phyloP scores from a whole-genome alignment of 2,888 invertebrate species.

The Hipparchia sbordonii region DNA sequence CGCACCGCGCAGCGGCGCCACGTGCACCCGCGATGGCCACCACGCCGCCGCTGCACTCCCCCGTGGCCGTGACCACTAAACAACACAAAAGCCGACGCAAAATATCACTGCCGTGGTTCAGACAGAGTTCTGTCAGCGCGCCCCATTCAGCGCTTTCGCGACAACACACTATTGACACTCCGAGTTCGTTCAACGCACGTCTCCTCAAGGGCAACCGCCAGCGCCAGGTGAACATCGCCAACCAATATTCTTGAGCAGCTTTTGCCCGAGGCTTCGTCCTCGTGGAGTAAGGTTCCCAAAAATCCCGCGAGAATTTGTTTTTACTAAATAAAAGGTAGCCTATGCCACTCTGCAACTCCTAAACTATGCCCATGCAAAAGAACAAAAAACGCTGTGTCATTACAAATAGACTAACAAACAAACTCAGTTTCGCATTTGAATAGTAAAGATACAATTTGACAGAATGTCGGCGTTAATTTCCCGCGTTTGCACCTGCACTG shows the following conservation, averaged over 20 bases:
- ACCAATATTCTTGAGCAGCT: slow-evolving; percentile 13
- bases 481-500: slow-evolving; percentile 20
- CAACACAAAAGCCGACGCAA: slow-evolving; percentile 90
- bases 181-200: slow-evolving; percentile 91
- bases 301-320: too few relatives aligned
- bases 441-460: neutral
- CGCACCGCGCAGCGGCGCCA: slow-evolving; percentile 46
- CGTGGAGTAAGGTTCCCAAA: too few relatives aligned
- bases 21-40: slow-evolving; percentile 62
- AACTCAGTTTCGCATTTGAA: too few relatives aligned
- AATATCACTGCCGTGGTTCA: slow-evolving; percentile 95
- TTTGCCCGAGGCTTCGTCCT: too few relatives aligned
- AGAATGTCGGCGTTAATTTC: slow-evolving; percentile 10
- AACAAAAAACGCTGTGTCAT: too few relatives aligned
- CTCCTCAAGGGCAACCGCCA: slow-evolving; percentile 87
- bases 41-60: slow-evolving; percentile 55
- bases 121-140: slow-evolving; percentile 89
- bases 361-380: too few relatives aligned
- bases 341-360: too few relatives aligned
- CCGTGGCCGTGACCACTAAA: slow-evolving; percentile 60
- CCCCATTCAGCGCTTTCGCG: slow-evolving; percentile 89
- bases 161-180: slow-evolving; percentile 95
- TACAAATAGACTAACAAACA: too few relatives aligned
- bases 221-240: slow-evolving; percentile 65
- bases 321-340: too few relatives aligned